Evolutionary conservation across 2,888 invertebrate species (phyloP), one percentile per base, ranked within the genome.

Genomic region (Drosophila differens): DNA sequence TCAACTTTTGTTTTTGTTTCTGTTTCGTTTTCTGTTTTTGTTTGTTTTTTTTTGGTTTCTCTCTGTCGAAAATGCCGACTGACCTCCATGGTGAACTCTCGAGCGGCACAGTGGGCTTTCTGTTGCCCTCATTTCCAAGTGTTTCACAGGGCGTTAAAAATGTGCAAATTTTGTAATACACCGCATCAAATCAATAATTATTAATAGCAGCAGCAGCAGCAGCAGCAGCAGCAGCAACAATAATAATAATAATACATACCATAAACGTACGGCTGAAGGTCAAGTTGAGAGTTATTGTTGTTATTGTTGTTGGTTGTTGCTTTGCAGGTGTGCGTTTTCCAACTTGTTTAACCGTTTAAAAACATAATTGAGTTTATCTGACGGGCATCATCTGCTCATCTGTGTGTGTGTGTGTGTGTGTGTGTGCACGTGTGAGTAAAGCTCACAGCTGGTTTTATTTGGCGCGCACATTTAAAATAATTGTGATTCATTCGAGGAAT

Each of bases 281-380:
- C 79, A 79, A 80, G 79, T 80, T 79, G 66, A 64, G 75, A 64
- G 55, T 65, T 68, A 37, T 25, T 35, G 61, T 33, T 14, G n/a
- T 9, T 25, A 10, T 47, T 47, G 47, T 44, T 44, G 44, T 16
- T 35, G 70, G 49, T n/a, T 49, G 64, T 30, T 9, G 28, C 39
- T n/a, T 57, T 49, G 33, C 61, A 67, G 70, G 70, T 79, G 67
- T 70, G 57, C 28, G 6, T 9, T 65, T 59, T 54, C 22, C 72
- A 69, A 41, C 71, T 68, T 67, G 63, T 73, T 73, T 76, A 73
- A 76, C 60, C 63, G 66, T 79, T 76, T 55, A 64, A 80, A 79
- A 76, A 69, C 69, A 79, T 80, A 80, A 80, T 81, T 80, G 70
- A 39, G 62, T 69, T 81, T 81, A 71, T 70, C 76, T 70, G 25